phyloP scores from a whole-genome alignment of 2,113 vertebrate species.

The Silurus meridionalis region DNA sequence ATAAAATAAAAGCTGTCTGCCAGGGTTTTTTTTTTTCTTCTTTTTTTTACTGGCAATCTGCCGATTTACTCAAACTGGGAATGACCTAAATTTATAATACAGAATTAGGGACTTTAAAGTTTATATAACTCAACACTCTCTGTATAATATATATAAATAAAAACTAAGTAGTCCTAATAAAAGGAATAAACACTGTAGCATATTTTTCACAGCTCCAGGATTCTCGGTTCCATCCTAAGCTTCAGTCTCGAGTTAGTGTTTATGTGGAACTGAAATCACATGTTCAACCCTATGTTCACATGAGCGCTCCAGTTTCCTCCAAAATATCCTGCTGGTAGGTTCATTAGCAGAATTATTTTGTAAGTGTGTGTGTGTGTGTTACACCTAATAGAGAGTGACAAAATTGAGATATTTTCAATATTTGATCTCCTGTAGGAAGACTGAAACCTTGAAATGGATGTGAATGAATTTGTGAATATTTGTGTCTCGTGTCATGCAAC shows the following conservation, averaged over 20 bases:
- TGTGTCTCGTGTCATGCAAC: background rate
- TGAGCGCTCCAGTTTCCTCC: background rate
- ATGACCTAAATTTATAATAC: background rate
- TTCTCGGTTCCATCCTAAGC: background rate
- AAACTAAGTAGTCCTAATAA: background rate
- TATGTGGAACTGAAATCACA: background rate
- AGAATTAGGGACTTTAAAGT: background rate
- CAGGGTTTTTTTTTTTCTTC: background rate
- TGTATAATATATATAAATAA: background rate
- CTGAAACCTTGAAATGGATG: too few relatives aligned
- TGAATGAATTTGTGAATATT: background rate
- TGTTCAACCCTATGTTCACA: background rate
- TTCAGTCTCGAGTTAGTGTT: background rate
- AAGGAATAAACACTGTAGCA: background rate
- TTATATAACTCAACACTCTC: background rate
- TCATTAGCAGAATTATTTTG: background rate
- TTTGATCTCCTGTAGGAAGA: too few relatives aligned
- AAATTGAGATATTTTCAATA: too few relatives aligned
- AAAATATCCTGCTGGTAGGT: background rate
- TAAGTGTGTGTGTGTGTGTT: too few relatives aligned
- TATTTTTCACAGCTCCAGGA: background rate
- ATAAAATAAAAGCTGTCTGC: background rate
- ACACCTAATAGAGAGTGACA: too few relatives aligned
- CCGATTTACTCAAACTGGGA: background rate
- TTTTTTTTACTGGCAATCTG: background rate